Evolutionary conservation across 2,797 vertebrate species (phyloP).

Genomic region (Eremophila alpestris): DNA sequence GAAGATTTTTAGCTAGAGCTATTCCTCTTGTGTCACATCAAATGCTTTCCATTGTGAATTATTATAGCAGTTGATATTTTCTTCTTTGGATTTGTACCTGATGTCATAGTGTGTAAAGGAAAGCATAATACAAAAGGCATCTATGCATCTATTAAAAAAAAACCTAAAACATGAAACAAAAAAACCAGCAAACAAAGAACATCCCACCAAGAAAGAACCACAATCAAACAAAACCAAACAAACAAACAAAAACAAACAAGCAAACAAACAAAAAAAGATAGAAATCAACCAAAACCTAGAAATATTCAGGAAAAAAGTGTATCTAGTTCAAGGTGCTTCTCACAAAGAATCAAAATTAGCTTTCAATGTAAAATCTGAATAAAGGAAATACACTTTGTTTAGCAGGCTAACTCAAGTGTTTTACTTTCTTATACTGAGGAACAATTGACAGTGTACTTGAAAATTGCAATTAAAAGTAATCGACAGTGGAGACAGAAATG

Average conservation of each 20-base stretch:
- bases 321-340: neutral
- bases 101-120: neutral
- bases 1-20: neutral
- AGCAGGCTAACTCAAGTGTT: neutral
- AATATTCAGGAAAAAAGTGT: neutral
- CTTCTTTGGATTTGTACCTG: neutral
- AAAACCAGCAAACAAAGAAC: neutral
- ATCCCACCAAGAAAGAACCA: neutral
- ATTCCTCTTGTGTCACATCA: neutral
- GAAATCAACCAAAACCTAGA: neutral
- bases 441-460: neutral
- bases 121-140: neutral
- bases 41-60: constrained; percentile 3
- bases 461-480: neutral
- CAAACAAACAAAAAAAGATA: accelerated
- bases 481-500: neutral
- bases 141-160: neutral
- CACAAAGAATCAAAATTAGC: neutral
- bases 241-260: neutral
- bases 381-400: neutral
- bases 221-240: neutral
- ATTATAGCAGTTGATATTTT: neutral
- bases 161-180: neutral
- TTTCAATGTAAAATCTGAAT: neutral
- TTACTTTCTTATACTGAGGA: neutral